Conservation (phyloP, 2,888 invertebrate species). For the Rhamnusium bicolor region DNA sequence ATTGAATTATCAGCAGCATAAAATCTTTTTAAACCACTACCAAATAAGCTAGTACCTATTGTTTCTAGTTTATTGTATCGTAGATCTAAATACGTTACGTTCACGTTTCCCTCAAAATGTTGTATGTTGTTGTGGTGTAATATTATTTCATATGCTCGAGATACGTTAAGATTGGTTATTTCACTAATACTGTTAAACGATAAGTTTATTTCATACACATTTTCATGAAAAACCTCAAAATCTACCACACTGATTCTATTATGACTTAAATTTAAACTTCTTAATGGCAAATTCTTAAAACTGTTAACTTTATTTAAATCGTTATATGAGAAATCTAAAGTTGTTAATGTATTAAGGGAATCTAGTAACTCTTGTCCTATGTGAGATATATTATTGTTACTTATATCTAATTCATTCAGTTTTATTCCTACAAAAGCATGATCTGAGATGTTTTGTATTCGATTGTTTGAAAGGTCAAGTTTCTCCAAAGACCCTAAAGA, state of each 20-base stretch:
- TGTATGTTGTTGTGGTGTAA: constrained; percentile 13
- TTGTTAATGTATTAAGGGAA: background rate
- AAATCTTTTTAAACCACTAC: background rate
- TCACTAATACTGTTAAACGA: constrained; percentile 6
- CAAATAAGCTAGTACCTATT: constrained; percentile 1
- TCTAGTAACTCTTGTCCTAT: background rate
- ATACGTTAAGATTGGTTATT: constrained; percentile 2
- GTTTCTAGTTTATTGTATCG: background rate
- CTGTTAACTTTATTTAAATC: constrained; percentile 3
- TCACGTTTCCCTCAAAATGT: background rate
- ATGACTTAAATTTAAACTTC: background rate
- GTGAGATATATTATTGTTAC: constrained; percentile 12
- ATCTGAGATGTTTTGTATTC: constrained; percentile 11
- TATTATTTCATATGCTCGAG: background rate
- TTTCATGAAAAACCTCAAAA: background rate
- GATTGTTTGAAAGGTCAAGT: constrained; percentile 26
- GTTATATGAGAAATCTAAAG: constrained; percentile 12
- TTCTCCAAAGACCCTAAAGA: constrained; percentile 14
- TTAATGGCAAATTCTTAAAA: background rate
- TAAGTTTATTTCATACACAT: background rate
- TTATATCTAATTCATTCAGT: constrained; percentile 2
- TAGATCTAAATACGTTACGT: background rate
- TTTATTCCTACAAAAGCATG: constrained; percentile 27
- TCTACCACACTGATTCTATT: constrained; percentile 15
- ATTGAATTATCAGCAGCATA: constrained; percentile 8